These are phyloP conservation scores for Scaptomyza tumidula DNA, from an alignment of 2,888 invertebrate genomes.

Conservation along the genomic window DNA sequence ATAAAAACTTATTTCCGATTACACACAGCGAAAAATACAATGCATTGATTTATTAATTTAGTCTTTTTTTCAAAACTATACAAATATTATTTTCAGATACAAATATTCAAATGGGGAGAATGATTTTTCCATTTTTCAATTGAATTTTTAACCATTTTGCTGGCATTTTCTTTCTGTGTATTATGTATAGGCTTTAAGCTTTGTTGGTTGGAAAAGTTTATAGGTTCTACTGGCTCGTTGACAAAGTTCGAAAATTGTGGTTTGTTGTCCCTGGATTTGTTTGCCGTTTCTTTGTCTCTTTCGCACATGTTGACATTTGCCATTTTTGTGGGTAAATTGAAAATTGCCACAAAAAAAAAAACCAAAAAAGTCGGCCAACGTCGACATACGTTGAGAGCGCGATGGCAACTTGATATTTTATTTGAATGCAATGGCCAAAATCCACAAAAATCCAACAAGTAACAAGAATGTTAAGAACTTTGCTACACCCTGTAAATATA, in stretches of 20 bases:
- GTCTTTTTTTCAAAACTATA: no score
- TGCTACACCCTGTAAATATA: not conserved
- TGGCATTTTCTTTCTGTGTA: slow-evolving; percentile 20
- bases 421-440: slow-evolving; percentile 61
- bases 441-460: not conserved
- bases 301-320: slow-evolving; percentile 44
- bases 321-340: slow-evolving; percentile 47
- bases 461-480: not conserved
- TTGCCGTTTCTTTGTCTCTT: slow-evolving; percentile 37
- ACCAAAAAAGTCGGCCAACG: slow-evolving; percentile 44
- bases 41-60: not conserved
- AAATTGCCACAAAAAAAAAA: slow-evolving; percentile 38
- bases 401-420: slow-evolving; percentile 68
- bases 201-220: slow-evolving; percentile 31
- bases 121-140: no score
- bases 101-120: no score
- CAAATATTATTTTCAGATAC: no score
- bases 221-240: slow-evolving; percentile 12
- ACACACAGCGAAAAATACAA: not conserved
- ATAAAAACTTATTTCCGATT: slow-evolving; percentile 16
- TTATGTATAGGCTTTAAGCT: slow-evolving; percentile 29
- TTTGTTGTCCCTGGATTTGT: slow-evolving; percentile 48
- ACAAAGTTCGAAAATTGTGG: slow-evolving; percentile 41
- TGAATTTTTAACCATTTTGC: no score
- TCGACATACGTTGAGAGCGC: slow-evolving; percentile 16